Evolutionary conservation across 2,797 vertebrate genomes (phyloP).

Genomic region (Epinephelus coioides): DNA sequence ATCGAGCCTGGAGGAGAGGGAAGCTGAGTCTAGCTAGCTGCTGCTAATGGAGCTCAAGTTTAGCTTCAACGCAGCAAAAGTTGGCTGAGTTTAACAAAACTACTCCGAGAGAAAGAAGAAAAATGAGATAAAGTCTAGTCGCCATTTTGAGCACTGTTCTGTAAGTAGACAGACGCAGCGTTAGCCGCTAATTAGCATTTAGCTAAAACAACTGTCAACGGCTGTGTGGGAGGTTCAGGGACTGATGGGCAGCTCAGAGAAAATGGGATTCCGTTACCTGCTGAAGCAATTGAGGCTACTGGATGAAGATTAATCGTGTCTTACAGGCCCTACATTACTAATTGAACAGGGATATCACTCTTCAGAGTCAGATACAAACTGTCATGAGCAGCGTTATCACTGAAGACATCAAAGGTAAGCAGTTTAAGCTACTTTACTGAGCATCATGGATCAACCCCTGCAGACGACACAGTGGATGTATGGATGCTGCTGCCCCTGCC

Average conservation of each 20-base stretch:
- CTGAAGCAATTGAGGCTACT: not conserved
- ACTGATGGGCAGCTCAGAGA: too few relatives aligned
- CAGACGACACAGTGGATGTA: not conserved
- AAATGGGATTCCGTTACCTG: too few relatives aligned
- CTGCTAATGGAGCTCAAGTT: not conserved
- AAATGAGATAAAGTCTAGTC: not conserved
- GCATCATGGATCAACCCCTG: not conserved
- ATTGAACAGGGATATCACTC: too few relatives aligned
- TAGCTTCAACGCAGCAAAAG: not conserved
- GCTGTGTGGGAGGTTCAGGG: not conserved
- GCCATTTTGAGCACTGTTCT: not conserved
- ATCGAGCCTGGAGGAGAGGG: not conserved
- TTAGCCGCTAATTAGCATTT: not conserved
- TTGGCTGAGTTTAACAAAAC: not conserved
- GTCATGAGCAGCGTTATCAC: too few relatives aligned
- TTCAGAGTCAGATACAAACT: too few relatives aligned
- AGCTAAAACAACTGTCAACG: not conserved
- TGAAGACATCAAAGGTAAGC: not conserved
- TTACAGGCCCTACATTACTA: too few relatives aligned
- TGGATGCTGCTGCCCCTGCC: not conserved
- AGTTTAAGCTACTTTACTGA: not conserved
- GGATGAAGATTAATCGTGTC: not conserved
- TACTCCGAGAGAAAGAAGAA: not conserved
- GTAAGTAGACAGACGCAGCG: not conserved
- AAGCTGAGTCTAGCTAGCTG: not conserved